phyloP scores from a whole-genome alignment of 2,113 vertebrate genomes.

The Notechis scutatus region DNA sequence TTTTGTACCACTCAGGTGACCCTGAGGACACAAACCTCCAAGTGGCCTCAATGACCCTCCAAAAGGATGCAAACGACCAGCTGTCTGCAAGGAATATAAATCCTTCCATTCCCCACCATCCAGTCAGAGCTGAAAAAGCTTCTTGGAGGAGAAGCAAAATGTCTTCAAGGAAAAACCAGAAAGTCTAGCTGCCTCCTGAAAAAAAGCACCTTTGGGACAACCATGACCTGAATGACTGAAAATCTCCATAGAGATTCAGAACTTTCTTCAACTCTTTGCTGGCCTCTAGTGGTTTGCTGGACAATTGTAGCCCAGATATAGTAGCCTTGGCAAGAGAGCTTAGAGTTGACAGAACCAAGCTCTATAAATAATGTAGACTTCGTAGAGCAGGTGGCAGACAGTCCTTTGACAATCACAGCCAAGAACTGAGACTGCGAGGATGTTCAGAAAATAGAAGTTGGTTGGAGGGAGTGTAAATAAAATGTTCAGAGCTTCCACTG shows the following conservation, averaged over 20 bases:
- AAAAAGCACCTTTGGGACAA: no score
- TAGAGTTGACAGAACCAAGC: background rate
- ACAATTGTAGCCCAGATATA: background rate
- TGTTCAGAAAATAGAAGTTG: constrained; percentile 22
- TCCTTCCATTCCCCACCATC: no score
- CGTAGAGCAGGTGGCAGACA: constrained; percentile 4
- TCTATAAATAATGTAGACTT: constrained; percentile 14
- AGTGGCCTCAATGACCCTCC: no score
- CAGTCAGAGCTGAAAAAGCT: no score
- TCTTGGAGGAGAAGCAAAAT: no score
- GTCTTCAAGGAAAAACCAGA: no score
- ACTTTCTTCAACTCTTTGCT: background rate
- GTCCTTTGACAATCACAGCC: background rate
- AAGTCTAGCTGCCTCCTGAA: no score
- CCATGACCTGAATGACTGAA: no score
- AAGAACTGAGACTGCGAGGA: background rate
- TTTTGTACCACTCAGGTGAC: no score
- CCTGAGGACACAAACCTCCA: no score
- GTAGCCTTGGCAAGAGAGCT: background rate
- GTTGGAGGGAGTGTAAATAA: background rate
- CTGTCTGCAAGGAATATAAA: no score
- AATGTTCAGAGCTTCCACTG: background rate
- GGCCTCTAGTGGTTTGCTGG: background rate
- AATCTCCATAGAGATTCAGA: background rate
- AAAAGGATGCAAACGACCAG: no score